Conservation (phyloP, 2,113 vertebrate genomes). For the Podarcis muralis region DNA sequence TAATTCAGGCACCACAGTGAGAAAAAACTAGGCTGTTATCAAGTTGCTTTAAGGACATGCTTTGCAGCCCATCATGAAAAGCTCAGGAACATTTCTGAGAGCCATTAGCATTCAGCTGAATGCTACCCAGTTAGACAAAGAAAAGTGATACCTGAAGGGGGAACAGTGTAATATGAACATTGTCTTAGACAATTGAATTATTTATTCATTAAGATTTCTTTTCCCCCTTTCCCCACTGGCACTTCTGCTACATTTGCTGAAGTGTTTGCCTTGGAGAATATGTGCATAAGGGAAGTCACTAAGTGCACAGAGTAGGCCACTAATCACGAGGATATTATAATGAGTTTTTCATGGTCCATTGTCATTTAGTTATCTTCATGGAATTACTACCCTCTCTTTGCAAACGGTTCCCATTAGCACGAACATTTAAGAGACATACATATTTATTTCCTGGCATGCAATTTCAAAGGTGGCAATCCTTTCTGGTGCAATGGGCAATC, state of each 20-base stretch:
- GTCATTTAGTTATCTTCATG: slow-evolving; percentile 32
- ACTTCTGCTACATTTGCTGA: slow-evolving; percentile 24
- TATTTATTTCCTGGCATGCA: slow-evolving; percentile 6
- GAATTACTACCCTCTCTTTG: slow-evolving; percentile 24
- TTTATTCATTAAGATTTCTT: slow-evolving; percentile 52
- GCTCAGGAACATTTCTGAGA: not conserved
- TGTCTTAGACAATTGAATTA: slow-evolving; percentile 41
- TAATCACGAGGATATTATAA: slow-evolving; percentile 32
- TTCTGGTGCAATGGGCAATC: not conserved
- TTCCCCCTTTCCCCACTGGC: not conserved
- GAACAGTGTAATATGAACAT: slow-evolving; percentile 74
- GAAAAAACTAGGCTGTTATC: not conserved
- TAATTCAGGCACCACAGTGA: not conserved
- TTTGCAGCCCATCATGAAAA: not conserved
- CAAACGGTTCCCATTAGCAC: slow-evolving; percentile 4
- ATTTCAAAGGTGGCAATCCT: not conserved
- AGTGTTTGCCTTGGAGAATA: slow-evolving; percentile 49
- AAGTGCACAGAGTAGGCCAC: slow-evolving; percentile 18
- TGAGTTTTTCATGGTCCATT: slow-evolving; percentile 32
- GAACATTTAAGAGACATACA: not conserved
- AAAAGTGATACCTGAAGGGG: slow-evolving; percentile 83
- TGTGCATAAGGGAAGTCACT: not conserved
- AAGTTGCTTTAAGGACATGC: not conserved
- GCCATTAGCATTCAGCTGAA: slow-evolving; percentile 81
- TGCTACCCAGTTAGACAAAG: slow-evolving; percentile 74